These are phyloP conservation scores for Climacteris rufus DNA, from an alignment of 2,113 vertebrate genomes.

Conservation along the genomic window DNA sequence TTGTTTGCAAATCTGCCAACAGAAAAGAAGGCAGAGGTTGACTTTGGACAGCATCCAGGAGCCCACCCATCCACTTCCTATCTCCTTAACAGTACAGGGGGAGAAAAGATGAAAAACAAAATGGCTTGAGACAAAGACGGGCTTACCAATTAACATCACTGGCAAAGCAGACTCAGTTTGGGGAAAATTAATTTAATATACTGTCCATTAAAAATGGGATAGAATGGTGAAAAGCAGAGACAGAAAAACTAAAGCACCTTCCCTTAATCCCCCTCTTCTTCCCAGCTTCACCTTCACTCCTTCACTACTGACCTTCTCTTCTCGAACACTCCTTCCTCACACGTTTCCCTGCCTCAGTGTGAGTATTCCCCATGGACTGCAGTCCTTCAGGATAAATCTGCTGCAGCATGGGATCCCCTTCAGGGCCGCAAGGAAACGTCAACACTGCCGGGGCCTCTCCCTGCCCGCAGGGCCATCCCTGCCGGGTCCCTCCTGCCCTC, in stretches of 20 bases:
- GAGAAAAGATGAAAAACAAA: not conserved
- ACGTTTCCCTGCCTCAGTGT: too few species aligned
- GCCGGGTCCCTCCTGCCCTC: not conserved
- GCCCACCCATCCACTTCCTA: too few species aligned
- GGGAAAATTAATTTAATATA: not conserved
- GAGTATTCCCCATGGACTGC: too few species aligned
- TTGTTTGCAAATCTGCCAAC: not conserved
- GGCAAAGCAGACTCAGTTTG: not conserved
- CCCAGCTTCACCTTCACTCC: not conserved
- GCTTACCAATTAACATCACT: not conserved
- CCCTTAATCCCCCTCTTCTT: fast-evolving
- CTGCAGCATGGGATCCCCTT: fast-evolving
- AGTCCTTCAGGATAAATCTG: not conserved
- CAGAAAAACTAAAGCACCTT: not conserved
- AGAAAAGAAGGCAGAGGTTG: not conserved
- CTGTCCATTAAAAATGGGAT: not conserved
- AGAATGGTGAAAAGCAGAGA: not conserved
- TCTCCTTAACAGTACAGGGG: too few species aligned
- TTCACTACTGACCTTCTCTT: not conserved
- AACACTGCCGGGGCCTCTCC: fast-evolving
- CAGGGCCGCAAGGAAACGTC: not conserved
- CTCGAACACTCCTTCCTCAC: not conserved
- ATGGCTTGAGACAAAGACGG: not conserved
- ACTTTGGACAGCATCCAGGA: not conserved
- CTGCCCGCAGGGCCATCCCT: not conserved